A percentile compares a stretch with the other conserved stretches of the same genome.
Conservation (phyloP, 2,888 invertebrate genomes). For the Agrotis segetum region DNA sequence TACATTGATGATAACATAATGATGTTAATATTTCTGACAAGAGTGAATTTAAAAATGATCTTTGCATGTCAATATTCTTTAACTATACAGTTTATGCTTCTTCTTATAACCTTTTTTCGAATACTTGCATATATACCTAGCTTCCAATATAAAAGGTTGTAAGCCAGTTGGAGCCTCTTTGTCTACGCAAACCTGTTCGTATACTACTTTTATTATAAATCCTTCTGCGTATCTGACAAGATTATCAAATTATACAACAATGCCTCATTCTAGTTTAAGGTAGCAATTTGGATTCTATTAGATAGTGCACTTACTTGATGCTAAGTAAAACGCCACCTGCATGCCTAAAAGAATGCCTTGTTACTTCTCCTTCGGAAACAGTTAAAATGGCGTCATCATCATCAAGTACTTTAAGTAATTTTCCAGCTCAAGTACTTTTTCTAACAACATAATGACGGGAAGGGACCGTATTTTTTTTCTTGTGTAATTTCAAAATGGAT, state of each 20-base stretch:
- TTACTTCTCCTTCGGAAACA: conserved; percentile 20
- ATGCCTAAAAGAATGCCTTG: conserved; percentile 12
- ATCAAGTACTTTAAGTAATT: conserved; percentile 61
- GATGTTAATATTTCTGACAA: not conserved
- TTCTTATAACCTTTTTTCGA: not conserved
- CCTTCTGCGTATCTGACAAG: conserved; percentile 28
- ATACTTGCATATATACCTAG: not conserved
- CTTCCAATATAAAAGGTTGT: not conserved
- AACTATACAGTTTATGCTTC: too few relatives aligned
- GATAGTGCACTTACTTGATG: conserved; percentile 16
- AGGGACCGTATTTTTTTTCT: conserved; percentile 51
- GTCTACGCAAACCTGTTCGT: conserved; percentile 48
- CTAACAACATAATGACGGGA: conserved; percentile 66
- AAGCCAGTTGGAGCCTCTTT: conserved; percentile 21
- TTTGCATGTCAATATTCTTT: not conserved
- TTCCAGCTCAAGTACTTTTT: conserved; percentile 55
- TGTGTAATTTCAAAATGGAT: conserved; percentile 53
- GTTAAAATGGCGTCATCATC: conserved; percentile 50
- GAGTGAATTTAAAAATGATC: not conserved
- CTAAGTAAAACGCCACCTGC: conserved; percentile 14
- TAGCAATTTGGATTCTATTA: conserved; percentile 41
- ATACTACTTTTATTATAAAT: conserved; percentile 3
- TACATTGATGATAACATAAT: conserved; percentile 9
- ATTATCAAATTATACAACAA: conserved; percentile 50
- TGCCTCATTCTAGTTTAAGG: conserved; percentile 34